phyloP scores from a whole-genome alignment of 2,113 vertebrate species.

The Stomatorhinus ivindoensis region DNA sequence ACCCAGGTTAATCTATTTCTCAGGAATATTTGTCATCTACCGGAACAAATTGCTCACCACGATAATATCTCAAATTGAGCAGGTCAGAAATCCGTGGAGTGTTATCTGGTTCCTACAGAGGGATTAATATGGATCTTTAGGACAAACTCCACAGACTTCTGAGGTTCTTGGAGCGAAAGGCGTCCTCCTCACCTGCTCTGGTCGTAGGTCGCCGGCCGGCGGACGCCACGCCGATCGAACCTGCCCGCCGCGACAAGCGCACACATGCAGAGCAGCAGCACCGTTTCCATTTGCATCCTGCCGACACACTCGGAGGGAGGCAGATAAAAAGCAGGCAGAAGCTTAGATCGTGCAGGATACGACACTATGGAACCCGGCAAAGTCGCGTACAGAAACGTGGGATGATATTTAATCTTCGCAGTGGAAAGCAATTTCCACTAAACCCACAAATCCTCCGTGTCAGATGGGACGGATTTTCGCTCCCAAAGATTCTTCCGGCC shows the following conservation, averaged over 20 bases:
- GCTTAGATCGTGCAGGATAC: slow-evolving; percentile 35
- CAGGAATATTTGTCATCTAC: not conserved
- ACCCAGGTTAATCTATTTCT: not conserved
- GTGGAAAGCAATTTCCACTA: slow-evolving; percentile 78
- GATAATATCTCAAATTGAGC: not conserved
- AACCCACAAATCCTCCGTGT: slow-evolving; percentile 81
- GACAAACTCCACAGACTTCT: not conserved
- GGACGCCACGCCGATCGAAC: slow-evolving; percentile 46
- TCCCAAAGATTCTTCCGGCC: not conserved
- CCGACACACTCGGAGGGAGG: slow-evolving; percentile 8
- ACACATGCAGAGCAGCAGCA: slow-evolving; percentile 69
- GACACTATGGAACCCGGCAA: not conserved
- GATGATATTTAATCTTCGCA: slow-evolving; percentile 71
- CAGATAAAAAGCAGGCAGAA: not conserved
- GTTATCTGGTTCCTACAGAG: not conserved
- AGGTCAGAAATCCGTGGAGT: not conserved
- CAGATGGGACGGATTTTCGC: slow-evolving; percentile 77
- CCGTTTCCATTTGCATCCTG: slow-evolving; percentile 69
- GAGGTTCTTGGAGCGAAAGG: not conserved
- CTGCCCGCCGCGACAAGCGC: slow-evolving; percentile 60
- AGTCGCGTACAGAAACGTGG: slow-evolving; percentile 48
- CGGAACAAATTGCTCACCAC: not conserved
- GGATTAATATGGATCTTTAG: not conserved
- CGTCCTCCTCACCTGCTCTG: not conserved
- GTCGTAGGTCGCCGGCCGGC: slow-evolving; percentile 52